These are phyloP conservation scores for Batillaria attramentaria DNA, from an alignment of 1,140 invertebrate species.

Conservation along the genomic window DNA sequence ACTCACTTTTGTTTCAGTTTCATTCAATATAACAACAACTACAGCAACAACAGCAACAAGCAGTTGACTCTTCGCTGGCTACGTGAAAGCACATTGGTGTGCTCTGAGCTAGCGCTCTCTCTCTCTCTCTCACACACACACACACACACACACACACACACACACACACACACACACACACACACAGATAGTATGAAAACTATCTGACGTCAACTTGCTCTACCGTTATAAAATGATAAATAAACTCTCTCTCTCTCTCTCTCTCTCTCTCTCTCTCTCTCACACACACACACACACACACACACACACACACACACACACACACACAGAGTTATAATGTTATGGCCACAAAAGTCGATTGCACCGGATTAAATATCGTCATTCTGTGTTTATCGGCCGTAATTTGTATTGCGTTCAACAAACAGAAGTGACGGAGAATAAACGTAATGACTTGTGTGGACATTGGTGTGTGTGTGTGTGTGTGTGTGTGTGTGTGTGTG, in stretches of 20 bases:
- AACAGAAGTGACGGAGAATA: background rate
- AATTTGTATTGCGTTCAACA: background rate
- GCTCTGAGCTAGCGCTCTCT: background rate
- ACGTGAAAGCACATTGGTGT: background rate
- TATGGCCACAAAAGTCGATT: background rate
- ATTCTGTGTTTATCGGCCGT: background rate
- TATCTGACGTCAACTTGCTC: background rate
- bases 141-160: conserved; percentile 12
- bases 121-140: background rate
- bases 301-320: background rate
- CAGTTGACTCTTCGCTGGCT: background rate
- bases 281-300: background rate
- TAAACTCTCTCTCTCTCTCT: background rate
- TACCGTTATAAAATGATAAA: background rate
- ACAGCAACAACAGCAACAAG: too few species aligned
- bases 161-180: background rate
- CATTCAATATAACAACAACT: too few species aligned
- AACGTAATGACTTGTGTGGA: background rate
- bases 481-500: background rate
- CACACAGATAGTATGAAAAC: background rate
- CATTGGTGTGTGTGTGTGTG: background rate
- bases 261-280: background rate
- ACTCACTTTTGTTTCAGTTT: too few species aligned
- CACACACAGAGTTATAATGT: background rate
- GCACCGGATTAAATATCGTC: background rate